phyloP scores from a whole-genome alignment of 2,888 invertebrate genomes.

The Thera britannica region DNA sequence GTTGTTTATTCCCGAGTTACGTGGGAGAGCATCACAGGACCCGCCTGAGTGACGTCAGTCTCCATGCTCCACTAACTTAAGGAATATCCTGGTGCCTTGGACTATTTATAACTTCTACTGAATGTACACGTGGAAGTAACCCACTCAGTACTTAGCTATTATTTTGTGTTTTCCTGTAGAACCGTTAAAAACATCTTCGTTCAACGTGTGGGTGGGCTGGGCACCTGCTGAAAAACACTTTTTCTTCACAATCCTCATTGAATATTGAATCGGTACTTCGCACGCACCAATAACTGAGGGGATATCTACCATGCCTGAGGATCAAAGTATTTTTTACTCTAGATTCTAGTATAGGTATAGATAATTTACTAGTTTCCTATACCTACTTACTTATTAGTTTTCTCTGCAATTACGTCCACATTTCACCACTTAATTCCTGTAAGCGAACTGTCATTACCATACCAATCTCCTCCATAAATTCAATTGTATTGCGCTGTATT shows the following conservation, averaged over 20 bases:
- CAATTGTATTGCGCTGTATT: constrained; percentile 35
- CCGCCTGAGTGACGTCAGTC: constrained; percentile 1
- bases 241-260: too few relatives aligned
- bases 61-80: not conserved
- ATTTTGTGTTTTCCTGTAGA: too few relatives aligned
- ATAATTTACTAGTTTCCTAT: not conserved
- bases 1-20: constrained; percentile 25
- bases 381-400: not conserved
- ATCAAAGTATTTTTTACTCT: too few relatives aligned
- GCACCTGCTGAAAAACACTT: too few relatives aligned
- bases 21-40: constrained; percentile 19
- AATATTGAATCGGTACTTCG: too few relatives aligned
- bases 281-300: too few relatives aligned
- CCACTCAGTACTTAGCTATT: too few relatives aligned
- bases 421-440: constrained; percentile 10
- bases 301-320: too few relatives aligned
- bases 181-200: too few relatives aligned
- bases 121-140: too few relatives aligned
- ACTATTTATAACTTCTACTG: not conserved
- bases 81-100: not conserved
- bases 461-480: constrained; percentile 30
- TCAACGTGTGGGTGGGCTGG: too few relatives aligned
- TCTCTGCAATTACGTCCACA: constrained; percentile 1
- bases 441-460: constrained; percentile 18
- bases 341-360: not conserved